Conservation (phyloP, 30 jellyfish, hydroid and myxozoan species). For the Catostylus mosaicus region DNA sequence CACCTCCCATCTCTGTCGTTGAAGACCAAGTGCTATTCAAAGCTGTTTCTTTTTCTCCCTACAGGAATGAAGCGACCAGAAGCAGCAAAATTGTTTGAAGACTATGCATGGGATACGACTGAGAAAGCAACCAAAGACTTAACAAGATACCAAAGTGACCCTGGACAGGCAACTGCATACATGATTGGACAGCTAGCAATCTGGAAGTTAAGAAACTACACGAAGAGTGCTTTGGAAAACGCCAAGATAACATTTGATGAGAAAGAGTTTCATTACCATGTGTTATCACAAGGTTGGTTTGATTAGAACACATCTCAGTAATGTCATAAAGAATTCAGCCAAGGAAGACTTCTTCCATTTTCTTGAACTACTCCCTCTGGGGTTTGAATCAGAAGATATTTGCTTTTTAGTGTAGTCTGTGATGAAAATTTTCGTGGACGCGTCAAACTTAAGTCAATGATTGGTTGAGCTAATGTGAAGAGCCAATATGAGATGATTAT, state of each 20-base stretch:
- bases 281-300: constrained; percentile 77
- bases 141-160: constrained; percentile 88
- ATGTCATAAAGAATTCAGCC: no score
- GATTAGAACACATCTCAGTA: no score
- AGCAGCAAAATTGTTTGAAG: constrained; percentile 75
- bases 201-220: constrained; percentile 88
- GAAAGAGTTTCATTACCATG: constrained; percentile 85
- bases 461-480: no score
- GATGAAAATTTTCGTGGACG: no score
- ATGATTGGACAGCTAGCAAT: constrained; percentile 97
- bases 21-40: no score
- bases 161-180: constrained; percentile 99
- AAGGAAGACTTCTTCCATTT: no score
- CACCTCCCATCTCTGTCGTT: no score
- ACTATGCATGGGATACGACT: constrained; percentile 93
- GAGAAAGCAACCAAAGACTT: constrained; percentile 92
- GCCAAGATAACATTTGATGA: constrained; percentile 73
- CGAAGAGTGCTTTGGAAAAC: constrained; percentile 55
- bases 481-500: no score
- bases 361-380: no score
- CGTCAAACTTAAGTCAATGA: no score
- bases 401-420: no score
- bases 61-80: constrained; percentile 79
- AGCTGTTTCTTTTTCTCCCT: not conserved
- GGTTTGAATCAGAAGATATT: no score